These are phyloP conservation scores for Myotis davidii DNA, from an alignment of 2,113 vertebrate genomes.

Conservation along the genomic window DNA sequence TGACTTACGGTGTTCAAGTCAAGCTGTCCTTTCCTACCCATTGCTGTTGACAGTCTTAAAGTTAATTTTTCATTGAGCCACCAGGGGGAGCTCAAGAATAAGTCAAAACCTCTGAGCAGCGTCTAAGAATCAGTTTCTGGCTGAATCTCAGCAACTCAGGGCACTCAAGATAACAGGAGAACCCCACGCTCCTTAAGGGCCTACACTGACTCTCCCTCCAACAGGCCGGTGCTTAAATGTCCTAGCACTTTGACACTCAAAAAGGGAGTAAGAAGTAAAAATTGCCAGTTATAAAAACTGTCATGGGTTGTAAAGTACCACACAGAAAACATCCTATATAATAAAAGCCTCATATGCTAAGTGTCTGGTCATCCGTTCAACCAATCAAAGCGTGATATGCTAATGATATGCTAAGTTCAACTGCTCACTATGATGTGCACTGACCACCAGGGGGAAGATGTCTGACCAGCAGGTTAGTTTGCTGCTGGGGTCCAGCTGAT, in stretches of 20 bases:
- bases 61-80: constrained; percentile 58
- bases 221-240: background rate
- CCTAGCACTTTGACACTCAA: background rate
- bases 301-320: background rate
- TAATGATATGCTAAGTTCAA: no score
- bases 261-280: background rate
- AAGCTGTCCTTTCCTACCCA: background rate
- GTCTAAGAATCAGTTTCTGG: background rate
- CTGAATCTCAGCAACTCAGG: background rate
- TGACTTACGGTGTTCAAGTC: background rate
- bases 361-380: no score
- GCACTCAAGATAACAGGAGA: background rate
- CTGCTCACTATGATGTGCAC: no score
- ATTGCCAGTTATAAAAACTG: background rate
- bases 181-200: background rate
- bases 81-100: constrained; percentile 74
- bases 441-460: no score
- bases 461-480: no score
- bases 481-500: no score
- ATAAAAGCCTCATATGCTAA: no score
- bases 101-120: constrained; percentile 47
- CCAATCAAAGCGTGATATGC: no score
- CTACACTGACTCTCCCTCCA: background rate
- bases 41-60: background rate
- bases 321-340: background rate